Conservation (phyloP, 2,797 vertebrate species). For the Potorous gilbertii region DNA sequence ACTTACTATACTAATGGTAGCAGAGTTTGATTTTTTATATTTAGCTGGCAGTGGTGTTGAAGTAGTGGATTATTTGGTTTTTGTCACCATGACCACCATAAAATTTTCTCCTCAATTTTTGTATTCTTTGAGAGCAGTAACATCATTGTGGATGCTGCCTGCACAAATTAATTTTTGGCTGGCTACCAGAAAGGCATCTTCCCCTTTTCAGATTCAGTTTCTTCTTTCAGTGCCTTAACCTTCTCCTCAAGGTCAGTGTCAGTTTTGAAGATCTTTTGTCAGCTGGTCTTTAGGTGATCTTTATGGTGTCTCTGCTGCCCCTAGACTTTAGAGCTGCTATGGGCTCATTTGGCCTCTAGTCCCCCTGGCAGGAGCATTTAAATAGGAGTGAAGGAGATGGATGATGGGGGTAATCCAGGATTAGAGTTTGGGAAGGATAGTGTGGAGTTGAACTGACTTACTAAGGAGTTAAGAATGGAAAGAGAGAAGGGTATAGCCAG, state of each 20-base stretch:
- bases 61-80: conserved; percentile 90
- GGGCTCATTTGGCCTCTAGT: conserved; percentile 54
- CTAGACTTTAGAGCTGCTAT: conserved; percentile 65
- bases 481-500: no score
- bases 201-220: conserved; percentile 92
- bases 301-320: conserved; percentile 85
- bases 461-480: no score
- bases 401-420: no score
- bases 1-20: conserved; percentile 73
- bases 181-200: conserved; percentile 80
- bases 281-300: conserved; percentile 96
- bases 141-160: conserved; percentile 97
- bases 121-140: conserved; percentile 94
- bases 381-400: not conserved
- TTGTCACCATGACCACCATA: conserved; percentile 98
- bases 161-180: conserved; percentile 97
- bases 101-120: conserved; percentile 99
- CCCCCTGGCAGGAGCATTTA: not conserved
- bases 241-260: conserved; percentile 93
- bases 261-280: conserved; percentile 96
- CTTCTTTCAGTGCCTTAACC: conserved; percentile 95
- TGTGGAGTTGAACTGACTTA: no score
- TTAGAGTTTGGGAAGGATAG: no score
- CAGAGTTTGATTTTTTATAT: conserved; percentile 78
- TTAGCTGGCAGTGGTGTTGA: conserved; percentile 81